Evolutionary conservation across 1,140 invertebrate species (phyloP), one percentile per base, ranked within the genome.

Genomic region (Dendroctonus valens): DNA sequence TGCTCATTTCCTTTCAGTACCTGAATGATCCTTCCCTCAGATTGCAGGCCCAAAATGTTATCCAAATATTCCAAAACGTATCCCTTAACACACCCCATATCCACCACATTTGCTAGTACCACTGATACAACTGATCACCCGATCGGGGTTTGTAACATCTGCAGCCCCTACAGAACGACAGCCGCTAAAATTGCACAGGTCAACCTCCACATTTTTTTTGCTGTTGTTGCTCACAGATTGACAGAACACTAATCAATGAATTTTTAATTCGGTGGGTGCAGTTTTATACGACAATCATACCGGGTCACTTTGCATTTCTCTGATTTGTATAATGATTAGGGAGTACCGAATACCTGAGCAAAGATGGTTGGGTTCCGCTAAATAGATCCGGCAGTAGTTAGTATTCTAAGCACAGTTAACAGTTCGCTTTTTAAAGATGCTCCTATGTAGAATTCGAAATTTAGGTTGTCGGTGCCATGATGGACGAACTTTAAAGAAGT

Each of bases 61-160:
- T 91, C 89, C 75, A 92, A 78, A 78, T 87, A 91, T 50, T 81
- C 83, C 7, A 92, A 79, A 57, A 91, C 85, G 77, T 90, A 87
- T 71, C 83, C 82, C 76, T 91, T 91, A 49, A 91, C 79, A 71
- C 90, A 92, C 54, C 83, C 81, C 69, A 86, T 84, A 68, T 83
- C n/a, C 82, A 71, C 86, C 84, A 81, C 90, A 91, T 75, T 87
- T 85, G 80, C 86, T 86, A 91, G 79, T 59, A 91, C 87, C 70
- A 83, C 84, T 11, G 85, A 83, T 40, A 91, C 12, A 91, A 82
- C 75, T 90, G 87, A 69, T 88, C 85, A 75, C 85, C 84, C 66
- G 86, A 82, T 66, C 83, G 81, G 53, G 85, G 82, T n/a, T n/a
- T 70, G 78, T 79, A 72, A 81, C 81, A 65, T 79, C 78, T 59